Evolutionary conservation across 2,888 invertebrate species (phyloP).

Genomic region (Pterobdella sp.): DNA sequence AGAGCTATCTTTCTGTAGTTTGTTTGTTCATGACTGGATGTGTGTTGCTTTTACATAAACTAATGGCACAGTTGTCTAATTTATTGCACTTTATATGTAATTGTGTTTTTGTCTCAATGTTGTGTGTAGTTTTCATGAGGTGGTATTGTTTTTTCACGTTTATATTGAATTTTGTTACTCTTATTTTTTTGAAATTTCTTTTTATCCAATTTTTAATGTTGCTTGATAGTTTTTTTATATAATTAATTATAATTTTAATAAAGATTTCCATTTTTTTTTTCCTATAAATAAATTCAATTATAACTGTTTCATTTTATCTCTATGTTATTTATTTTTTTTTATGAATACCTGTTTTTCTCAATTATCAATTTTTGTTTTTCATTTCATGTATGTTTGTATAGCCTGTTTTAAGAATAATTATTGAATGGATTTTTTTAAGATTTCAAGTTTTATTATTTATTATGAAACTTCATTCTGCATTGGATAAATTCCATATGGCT

Average conservation of each 20-base stretch:
- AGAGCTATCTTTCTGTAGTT: conserved; percentile 19
- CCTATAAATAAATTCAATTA: too few relatives aligned
- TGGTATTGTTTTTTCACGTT: not conserved
- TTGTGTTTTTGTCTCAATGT: not conserved
- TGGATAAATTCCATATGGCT: too few relatives aligned
- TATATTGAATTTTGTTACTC: not conserved
- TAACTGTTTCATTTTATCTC: too few relatives aligned
- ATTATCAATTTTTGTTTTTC: too few relatives aligned
- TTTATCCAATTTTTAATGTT: not conserved
- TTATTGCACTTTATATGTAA: conserved; percentile 2
- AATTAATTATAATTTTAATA: not conserved
- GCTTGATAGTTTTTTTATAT: not conserved
- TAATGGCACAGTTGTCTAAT: not conserved
- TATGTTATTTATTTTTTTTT: too few relatives aligned
- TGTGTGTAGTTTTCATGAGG: not conserved
- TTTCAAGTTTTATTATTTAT: too few relatives aligned
- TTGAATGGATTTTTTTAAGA: too few relatives aligned
- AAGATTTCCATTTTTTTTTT: too few relatives aligned
- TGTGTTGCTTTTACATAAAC: not conserved
- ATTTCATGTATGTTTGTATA: too few relatives aligned
- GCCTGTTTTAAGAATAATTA: too few relatives aligned
- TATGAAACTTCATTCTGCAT: too few relatives aligned
- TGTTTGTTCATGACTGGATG: not conserved
- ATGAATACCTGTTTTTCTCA: too few relatives aligned
- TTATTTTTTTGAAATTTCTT: not conserved